Conservation (phyloP, 2,888 invertebrate species). For the Drosophila fulvimacula region DNA sequence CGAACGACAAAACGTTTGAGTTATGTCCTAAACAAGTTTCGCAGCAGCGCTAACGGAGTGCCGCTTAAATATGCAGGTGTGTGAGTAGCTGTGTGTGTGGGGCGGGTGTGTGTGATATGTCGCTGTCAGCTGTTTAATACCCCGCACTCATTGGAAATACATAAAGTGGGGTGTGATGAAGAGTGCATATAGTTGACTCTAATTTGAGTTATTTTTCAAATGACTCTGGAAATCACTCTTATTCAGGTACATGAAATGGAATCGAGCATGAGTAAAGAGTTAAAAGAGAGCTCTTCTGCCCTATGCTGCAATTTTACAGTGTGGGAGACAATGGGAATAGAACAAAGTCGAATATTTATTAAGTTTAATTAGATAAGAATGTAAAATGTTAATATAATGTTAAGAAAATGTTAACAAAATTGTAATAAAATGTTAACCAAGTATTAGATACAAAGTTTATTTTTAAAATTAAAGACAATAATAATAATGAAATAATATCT, state of each 20-base stretch:
- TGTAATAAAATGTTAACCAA: too few species aligned
- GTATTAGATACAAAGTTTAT: too few species aligned
- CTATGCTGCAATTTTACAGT: not conserved
- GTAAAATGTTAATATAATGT: too few species aligned
- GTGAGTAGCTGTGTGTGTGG: constrained; percentile 5
- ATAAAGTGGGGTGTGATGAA: not conserved
- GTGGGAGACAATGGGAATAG: not conserved
- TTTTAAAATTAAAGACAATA: too few species aligned
- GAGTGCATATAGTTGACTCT: not conserved
- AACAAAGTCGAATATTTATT: too few species aligned
- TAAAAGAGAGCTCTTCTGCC: too few species aligned
- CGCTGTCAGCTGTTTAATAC: constrained; percentile 12
- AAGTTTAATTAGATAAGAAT: too few species aligned
- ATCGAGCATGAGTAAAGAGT: not conserved
- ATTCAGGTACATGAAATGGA: not conserved
- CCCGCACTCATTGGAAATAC: not conserved
- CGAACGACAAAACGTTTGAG: constrained; percentile 48
- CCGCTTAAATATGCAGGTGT: constrained; percentile 56
- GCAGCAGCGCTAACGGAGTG: constrained; percentile 44
- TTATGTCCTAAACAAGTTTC: constrained; percentile 59
- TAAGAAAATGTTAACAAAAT: too few species aligned
- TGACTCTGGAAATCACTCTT: too few species aligned
- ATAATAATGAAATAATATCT: too few species aligned
- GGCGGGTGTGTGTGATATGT: constrained; percentile 37
- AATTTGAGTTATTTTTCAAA: not conserved